Conservation (phyloP, 2,113 vertebrate species). For the Antennarius striatus region DNA sequence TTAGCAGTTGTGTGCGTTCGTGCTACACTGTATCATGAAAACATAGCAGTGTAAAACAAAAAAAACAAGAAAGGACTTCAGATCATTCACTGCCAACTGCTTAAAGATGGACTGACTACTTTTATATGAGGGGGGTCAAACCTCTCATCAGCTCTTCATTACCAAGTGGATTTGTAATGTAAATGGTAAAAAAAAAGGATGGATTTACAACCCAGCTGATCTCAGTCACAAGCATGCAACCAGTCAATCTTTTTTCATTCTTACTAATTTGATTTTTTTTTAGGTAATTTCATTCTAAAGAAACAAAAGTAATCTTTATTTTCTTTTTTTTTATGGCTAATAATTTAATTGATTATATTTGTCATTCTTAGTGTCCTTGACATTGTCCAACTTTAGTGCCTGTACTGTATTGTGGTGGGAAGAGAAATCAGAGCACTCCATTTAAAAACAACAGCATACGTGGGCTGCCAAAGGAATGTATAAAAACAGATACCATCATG, state of each 20-base stretch:
- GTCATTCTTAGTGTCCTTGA: conserved; percentile 49
- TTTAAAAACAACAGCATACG: conserved; percentile 47
- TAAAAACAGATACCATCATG: conserved; percentile 34
- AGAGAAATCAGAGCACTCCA: conserved; percentile 64
- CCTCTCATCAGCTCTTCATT: conserved; percentile 40
- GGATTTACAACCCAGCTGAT: no score
- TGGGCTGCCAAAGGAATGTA: conserved; percentile 62
- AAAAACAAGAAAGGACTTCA: conserved; percentile 2
- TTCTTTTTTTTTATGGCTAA: conserved; percentile 21
- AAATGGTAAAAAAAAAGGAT: not conserved
- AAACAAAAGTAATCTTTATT: conserved; percentile 29
- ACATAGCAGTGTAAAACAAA: conserved; percentile 22
- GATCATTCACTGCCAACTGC: conserved; percentile 74
- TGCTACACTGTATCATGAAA: conserved; percentile 34
- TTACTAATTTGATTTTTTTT: conserved; percentile 35
- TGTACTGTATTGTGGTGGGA: conserved; percentile 56
- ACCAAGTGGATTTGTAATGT: conserved; percentile 61
- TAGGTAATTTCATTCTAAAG: conserved; percentile 31
- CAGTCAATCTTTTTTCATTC: conserved; percentile 28
- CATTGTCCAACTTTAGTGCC: conserved; percentile 70
- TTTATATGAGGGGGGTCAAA: conserved; percentile 62
- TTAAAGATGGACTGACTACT: conserved; percentile 35
- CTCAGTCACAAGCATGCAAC: conserved; percentile 38
- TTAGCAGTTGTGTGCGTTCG: conserved; percentile 27
- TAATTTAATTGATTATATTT: conserved; percentile 29